These are phyloP conservation scores for Motacilla tschutschensis DNA, from an alignment of 2,113 vertebrate genomes.

Conservation along the genomic window DNA sequence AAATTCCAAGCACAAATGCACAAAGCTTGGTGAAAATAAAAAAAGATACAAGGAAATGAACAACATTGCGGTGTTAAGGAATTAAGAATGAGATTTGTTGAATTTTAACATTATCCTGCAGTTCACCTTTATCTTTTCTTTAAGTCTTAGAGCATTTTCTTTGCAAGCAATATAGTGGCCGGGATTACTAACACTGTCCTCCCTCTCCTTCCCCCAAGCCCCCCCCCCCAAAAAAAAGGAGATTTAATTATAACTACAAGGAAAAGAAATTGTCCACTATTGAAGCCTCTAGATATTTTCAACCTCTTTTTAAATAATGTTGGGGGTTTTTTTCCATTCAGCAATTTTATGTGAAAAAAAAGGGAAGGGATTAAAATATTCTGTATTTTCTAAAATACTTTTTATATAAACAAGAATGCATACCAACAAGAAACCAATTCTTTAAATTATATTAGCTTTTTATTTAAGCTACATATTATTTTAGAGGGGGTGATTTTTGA, in stretches of 20 bases:
- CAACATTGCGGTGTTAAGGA: background rate
- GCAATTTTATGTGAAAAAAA: background rate
- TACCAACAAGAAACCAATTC: background rate
- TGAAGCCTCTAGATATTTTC: background rate
- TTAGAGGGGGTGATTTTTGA: background rate
- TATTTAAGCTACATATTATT: background rate
- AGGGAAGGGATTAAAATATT: background rate
- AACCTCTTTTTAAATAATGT: background rate
- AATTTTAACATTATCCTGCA: conserved; percentile 7
- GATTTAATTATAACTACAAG: background rate
- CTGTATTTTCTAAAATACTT: background rate
- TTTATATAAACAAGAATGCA: background rate
- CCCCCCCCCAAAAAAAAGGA: background rate
- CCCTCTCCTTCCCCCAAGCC: background rate
- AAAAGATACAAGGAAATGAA: background rate
- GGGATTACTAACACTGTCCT: background rate
- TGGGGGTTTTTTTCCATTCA: background rate
- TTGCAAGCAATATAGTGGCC: background rate
- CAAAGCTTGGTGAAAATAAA: background rate
- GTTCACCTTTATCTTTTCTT: conserved; percentile 1
- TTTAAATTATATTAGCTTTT: background rate
- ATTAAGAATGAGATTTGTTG: background rate
- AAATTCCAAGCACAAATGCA: background rate
- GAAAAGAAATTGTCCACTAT: background rate
- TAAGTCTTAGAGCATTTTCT: conserved; percentile 10